These are phyloP conservation scores for Octodonta nipae DNA, from an alignment of 2,888 invertebrate species.

Conservation along the genomic window DNA sequence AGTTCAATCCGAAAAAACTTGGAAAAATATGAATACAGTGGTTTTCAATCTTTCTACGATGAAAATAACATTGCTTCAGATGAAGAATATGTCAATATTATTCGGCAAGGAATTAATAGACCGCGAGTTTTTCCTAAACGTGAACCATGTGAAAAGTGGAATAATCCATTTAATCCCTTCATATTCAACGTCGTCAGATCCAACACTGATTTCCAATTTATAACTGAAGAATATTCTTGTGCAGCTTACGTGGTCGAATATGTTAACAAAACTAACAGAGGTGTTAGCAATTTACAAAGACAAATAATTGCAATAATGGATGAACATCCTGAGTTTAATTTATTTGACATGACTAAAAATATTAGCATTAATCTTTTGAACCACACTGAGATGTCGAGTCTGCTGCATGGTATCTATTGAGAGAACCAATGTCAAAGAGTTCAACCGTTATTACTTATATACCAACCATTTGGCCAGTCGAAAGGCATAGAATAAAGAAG, in stretches of 20 bases:
- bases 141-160: constrained; percentile 27
- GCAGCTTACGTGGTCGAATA: constrained; percentile 33
- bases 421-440: constrained; percentile 31
- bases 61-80: constrained; percentile 17
- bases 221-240: constrained; percentile 32
- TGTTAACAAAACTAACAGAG: constrained; percentile 30
- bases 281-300: constrained; percentile 27
- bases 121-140: constrained; percentile 28
- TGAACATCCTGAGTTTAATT: constrained; percentile 28
- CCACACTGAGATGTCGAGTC: constrained; percentile 26
- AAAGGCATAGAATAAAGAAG: constrained; percentile 27
- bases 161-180: constrained; percentile 32
- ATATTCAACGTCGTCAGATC: constrained; percentile 24
- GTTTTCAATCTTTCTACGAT: constrained; percentile 3
- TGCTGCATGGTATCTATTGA: constrained; percentile 35
- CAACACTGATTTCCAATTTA: constrained; percentile 31
- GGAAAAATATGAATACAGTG: constrained; percentile 1
- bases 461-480: constrained; percentile 29
- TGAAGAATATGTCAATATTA: constrained; percentile 18
- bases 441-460: constrained; percentile 25
- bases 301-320: constrained; percentile 23
- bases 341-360: constrained; percentile 5
- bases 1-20: not conserved
- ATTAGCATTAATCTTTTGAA: constrained; percentile 24
- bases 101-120: constrained; percentile 18